phyloP scores from a whole-genome alignment of 1,140 invertebrate genomes.

The Delia radicum region DNA sequence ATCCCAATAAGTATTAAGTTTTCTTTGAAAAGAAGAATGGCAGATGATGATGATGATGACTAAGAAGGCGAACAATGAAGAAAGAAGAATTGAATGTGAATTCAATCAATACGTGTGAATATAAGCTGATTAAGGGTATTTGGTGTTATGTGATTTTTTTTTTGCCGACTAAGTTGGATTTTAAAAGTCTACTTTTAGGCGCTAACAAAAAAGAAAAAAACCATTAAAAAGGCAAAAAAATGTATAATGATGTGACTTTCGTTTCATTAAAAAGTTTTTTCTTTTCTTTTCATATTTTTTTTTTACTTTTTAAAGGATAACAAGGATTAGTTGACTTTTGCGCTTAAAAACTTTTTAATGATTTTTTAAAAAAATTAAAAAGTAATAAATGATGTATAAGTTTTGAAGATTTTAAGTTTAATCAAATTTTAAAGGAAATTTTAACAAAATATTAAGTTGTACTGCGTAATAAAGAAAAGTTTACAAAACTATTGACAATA shows the following conservation, averaged over 20 bases:
- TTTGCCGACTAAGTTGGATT: background rate
- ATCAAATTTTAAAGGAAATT: too few relatives aligned
- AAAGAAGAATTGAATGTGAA: background rate
- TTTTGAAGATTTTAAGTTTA: too few relatives aligned
- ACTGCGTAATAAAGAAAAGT: too few relatives aligned
- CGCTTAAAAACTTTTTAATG: background rate
- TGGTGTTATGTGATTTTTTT: background rate
- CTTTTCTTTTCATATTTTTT: background rate
- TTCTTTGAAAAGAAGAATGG: too few relatives aligned
- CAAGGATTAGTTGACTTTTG: background rate
- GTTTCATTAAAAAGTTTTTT: slow-evolving; percentile 14
- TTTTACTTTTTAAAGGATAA: background rate
- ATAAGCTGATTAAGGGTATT: slow-evolving; percentile 21
- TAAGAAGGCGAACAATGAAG: background rate
- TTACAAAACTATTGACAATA: too few relatives aligned
- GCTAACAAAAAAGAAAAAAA: background rate
- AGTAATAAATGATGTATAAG: too few relatives aligned
- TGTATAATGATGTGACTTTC: slow-evolving; percentile 16
- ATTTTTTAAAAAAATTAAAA: background rate
- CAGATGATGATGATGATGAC: too few relatives aligned
- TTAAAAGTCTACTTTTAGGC: slow-evolving; percentile 11
- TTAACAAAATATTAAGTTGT: too few relatives aligned
- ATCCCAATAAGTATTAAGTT: too few relatives aligned
- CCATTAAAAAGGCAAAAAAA: background rate
- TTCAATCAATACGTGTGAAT: slow-evolving; percentile 21